These are phyloP conservation scores for Drepanosiphum platanoidis DNA, from an alignment of 2,888 invertebrate species.

Conservation along the genomic window DNA sequence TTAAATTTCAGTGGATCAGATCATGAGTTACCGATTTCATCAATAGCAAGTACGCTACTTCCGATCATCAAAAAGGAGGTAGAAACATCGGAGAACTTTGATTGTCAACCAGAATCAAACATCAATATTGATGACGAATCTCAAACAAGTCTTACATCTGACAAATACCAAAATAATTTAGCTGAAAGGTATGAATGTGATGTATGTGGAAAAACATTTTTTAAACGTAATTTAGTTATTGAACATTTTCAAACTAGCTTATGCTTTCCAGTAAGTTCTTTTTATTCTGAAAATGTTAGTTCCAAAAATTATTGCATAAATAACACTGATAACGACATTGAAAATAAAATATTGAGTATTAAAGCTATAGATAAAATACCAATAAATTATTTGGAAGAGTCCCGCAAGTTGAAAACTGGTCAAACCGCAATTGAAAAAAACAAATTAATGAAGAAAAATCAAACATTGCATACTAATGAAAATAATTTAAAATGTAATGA, in stretches of 20 bases:
- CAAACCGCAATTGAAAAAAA: background rate
- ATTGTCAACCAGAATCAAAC: background rate
- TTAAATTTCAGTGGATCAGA: conserved; percentile 31
- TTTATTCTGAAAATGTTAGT: background rate
- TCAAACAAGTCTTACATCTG: background rate
- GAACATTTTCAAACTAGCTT: conserved; percentile 44
- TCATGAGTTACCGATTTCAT: conserved; percentile 47
- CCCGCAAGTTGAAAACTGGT: background rate
- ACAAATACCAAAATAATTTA: background rate
- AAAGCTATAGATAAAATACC: background rate
- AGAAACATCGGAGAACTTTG: background rate
- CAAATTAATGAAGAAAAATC: background rate
- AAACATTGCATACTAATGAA: conserved; percentile 2
- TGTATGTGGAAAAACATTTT: conserved; percentile 34
- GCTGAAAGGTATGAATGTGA: conserved; percentile 18
- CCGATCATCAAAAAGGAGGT: background rate
- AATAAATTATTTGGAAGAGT: background rate
- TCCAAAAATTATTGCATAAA: background rate
- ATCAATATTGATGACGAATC: background rate
- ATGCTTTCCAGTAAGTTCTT: conserved; percentile 38
- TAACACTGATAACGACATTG: background rate
- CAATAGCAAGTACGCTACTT: conserved; percentile 19
- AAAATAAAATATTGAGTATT: background rate
- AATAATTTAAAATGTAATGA: conserved; percentile 9
- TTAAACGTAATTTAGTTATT: conserved; percentile 16